These are phyloP conservation scores for Platorchestia sp. DNA, from an alignment of 1,140 invertebrate species.

Conservation along the genomic window DNA sequence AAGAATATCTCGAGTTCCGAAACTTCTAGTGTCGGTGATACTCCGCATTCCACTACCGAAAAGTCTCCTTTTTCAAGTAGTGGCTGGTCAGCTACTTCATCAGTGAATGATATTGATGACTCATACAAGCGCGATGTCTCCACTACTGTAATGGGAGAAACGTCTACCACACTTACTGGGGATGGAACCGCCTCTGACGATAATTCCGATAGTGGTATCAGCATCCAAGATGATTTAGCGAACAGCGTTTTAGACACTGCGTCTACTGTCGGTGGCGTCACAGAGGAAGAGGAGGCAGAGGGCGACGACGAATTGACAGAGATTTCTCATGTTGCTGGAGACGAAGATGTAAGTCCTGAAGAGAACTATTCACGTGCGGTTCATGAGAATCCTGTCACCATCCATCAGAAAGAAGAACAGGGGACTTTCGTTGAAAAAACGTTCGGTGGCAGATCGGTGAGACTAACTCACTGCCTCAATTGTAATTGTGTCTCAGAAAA, in stretches of 20 bases:
- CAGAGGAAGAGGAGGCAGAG: slow-evolving; percentile 35
- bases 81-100: neutral
- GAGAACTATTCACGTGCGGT: neutral
- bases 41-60: neutral
- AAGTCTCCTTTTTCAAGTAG: neutral
- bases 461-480: slow-evolving; percentile 45
- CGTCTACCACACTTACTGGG: neutral
- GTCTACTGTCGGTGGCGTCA: slow-evolving; percentile 46
- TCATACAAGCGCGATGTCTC: neutral
- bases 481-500: slow-evolving; percentile 32
- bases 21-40: neutral
- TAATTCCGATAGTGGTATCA: slow-evolving; percentile 41
- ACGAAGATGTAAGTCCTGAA: neutral
- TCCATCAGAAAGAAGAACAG: neutral
- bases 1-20: neutral
- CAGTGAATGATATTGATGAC: slow-evolving; percentile 14
- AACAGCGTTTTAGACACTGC: slow-evolving; percentile 36
- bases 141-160: neutral
- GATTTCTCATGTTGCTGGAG: neutral
- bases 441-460: slow-evolving; percentile 14
- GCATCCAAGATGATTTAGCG: slow-evolving; percentile 37
- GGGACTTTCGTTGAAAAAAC: slow-evolving; percentile 22
- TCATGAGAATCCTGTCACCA: neutral
- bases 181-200: slow-evolving; percentile 42
- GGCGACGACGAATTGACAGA: slow-evolving; percentile 6